A percentile compares a stretch with the other conserved stretches of the same genome.
Conservation (phyloP, 2,888 invertebrate species). For the Netelia fuscicornis region DNA sequence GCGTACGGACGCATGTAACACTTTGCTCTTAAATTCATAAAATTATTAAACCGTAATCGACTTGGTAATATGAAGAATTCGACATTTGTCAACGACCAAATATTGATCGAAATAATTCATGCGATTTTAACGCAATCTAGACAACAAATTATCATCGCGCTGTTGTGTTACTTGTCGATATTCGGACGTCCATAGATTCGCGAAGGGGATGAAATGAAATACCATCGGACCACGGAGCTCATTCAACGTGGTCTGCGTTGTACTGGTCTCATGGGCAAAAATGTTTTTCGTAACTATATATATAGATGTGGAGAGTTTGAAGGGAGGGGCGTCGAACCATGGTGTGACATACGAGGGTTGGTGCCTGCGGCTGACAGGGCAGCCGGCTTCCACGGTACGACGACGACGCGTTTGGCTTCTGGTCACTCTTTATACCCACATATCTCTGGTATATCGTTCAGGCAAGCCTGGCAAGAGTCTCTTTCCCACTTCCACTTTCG, state of each 20-base stretch:
- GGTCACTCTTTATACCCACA: conserved; percentile 83
- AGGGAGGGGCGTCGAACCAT: conserved; percentile 68
- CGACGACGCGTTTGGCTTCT: conserved; percentile 77
- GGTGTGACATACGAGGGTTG: conserved; percentile 81
- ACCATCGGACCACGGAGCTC: not conserved
- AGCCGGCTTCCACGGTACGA: conserved; percentile 50
- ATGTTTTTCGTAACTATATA: not conserved
- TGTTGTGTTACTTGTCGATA: too few species aligned
- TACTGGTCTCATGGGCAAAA: conserved; percentile 23
- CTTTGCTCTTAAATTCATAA: too few species aligned
- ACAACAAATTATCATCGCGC: too few species aligned
- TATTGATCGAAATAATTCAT: too few species aligned
- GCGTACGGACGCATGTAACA: too few species aligned
- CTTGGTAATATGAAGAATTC: too few species aligned
- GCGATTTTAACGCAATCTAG: too few species aligned
- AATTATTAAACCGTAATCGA: too few species aligned
- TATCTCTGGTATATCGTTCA: conserved; percentile 76
- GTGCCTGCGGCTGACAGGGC: conserved; percentile 83
- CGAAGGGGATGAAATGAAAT: not conserved
- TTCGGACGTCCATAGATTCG: too few species aligned
- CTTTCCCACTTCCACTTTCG: conserved; percentile 58
- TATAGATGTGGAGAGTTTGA: conserved; percentile 47
- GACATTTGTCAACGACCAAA: too few species aligned
- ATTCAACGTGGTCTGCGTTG: conserved; percentile 16
- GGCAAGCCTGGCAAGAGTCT: conserved; percentile 35